A percentile compares a stretch with the other conserved stretches of the same genome.
Evolutionary conservation across 2,113 vertebrate species (phyloP).

Genomic region (Mus musculus): GRCm39 chr14:73647501-73648000

Average conservation of each 20-base stretch:
- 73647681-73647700: background rate
- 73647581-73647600: background rate
- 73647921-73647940: slow-evolving; percentile 17
- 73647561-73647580: background rate
- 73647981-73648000: slow-evolving; percentile 8
- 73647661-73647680: slow-evolving; percentile 7
- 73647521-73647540: background rate
- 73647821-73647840: background rate
- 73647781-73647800: slow-evolving; percentile 62
- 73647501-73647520: slow-evolving; percentile 20
- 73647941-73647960: background rate
- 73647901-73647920: slow-evolving; percentile 15
- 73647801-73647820: slow-evolving; percentile 32
- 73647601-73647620: background rate
- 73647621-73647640: background rate
- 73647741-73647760: slow-evolving; percentile 54
- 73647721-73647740: slow-evolving; percentile 62
- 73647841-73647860: slow-evolving; percentile 29
- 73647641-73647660: background rate
- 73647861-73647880: slow-evolving; percentile 48
- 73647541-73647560: background rate
- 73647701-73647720: slow-evolving; percentile 8
- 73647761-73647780: background rate
- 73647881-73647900: slow-evolving; percentile 56
- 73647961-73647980: slow-evolving; percentile 25